Evolutionary conservation across 2,113 vertebrate species (phyloP).

Genomic region (Heterotilapia buettikoferi): DNA sequence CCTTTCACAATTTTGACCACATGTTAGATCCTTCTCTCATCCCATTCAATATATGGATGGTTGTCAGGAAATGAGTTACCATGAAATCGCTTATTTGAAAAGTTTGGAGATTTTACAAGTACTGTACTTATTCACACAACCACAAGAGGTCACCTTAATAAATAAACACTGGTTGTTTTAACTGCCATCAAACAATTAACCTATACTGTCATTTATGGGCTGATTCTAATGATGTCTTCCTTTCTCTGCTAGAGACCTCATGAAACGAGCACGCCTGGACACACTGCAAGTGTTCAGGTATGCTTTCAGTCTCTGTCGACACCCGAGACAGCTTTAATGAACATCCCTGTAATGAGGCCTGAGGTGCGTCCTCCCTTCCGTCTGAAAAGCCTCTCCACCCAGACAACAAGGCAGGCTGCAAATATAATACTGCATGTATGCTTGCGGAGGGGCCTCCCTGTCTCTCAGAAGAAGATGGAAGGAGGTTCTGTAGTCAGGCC

Average conservation of each 20-base stretch:
- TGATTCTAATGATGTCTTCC: not conserved
- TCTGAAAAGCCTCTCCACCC: conserved; percentile 1
- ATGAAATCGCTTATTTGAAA: not conserved
- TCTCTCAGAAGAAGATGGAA: not conserved
- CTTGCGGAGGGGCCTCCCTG: not conserved
- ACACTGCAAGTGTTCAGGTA: not conserved
- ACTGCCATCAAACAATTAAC: not conserved
- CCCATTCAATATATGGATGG: not conserved
- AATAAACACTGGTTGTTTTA: not conserved
- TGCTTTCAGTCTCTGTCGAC: not conserved
- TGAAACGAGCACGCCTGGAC: not conserved
- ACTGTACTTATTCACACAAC: not conserved
- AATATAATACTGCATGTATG: not conserved
- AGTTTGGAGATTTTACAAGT: not conserved
- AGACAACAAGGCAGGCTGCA: not conserved
- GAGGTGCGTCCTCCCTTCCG: not conserved
- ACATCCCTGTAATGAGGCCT: not conserved
- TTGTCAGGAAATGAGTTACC: not conserved
- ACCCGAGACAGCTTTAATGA: not conserved
- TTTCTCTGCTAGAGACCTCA: not conserved
- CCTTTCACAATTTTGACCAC: not conserved
- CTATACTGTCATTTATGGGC: not conserved
- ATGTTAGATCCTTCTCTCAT: not conserved
- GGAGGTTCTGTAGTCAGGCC: not conserved
- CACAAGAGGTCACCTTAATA: not conserved